Base-by-base conservation (phyloP, 2,797 vertebrate genomes). In the Chaetophractus vellerosus region DNA sequence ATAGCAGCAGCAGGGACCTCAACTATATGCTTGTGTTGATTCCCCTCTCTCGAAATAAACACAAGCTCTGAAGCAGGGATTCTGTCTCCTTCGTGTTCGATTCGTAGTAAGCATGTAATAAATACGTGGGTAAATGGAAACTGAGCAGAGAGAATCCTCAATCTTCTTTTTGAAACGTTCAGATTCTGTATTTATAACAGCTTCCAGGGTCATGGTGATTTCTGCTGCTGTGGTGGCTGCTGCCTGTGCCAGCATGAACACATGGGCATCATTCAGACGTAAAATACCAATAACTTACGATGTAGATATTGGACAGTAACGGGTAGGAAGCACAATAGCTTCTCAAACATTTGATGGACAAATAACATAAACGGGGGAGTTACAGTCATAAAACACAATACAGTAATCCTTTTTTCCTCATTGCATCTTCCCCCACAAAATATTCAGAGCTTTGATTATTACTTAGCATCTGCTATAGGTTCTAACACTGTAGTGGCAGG, bases 261-360 rank as follows among this genome's bases (percentile, higher is more conserved):
- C 24, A 19, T n/a, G 31, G 72, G 10, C 1, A 41, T 33, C n/a
- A 74, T 50, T 82, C 7, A 61, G 52, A 79, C 26, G 63, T 41
- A 63, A 79, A 24, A 48, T 33, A 87, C 23, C 28, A 57, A 26
- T 16, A 66, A 80, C 24, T 69, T 74, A 5, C 45, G 61, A 14
- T 63, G 59, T 24, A 45, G 71, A 55, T 21, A 72, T 8, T 19
- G 31, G 9, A 45, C 63, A 88, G 3, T 7, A 64, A 36, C 38
- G 21, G 26, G 18, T 1, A 15, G 10, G 15, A 74, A 85, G 19
- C 5, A 68, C n/a, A 84, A 59, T 38, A 94, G n/a, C 28, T 16
- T 36, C 63, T 83, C 72, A 64, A 88, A 94, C 8, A 85, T 45
- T 41, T 61, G 63, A 79, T 50, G 38, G 64, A 57, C 21, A 92